These are phyloP conservation scores for Pterostichus madidus DNA, from an alignment of 2,888 invertebrate species.

Conservation along the genomic window DNA sequence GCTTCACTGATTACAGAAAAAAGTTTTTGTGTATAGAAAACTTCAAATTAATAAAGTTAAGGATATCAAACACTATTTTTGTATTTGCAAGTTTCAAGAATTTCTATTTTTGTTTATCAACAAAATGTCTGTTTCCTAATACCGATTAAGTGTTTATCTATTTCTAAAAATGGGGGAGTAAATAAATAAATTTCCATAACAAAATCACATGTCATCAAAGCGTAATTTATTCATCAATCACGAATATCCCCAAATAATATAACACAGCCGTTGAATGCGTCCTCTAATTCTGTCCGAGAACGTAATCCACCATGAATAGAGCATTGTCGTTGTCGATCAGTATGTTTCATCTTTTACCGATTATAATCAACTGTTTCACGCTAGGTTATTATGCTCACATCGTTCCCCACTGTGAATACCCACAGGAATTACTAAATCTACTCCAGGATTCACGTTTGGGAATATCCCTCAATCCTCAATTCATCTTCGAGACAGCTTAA, in stretches of 20 bases:
- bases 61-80: too few species aligned
- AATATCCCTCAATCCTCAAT: slow-evolving; percentile 35
- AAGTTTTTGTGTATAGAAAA: too few species aligned
- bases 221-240: slow-evolving; percentile 48
- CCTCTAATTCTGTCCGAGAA: slow-evolving; percentile 9
- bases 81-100: not conserved
- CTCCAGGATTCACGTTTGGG: slow-evolving; percentile 40
- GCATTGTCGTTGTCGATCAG: slow-evolving; percentile 41
- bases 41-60: too few species aligned
- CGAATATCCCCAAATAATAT: slow-evolving; percentile 39
- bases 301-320: slow-evolving; percentile 28
- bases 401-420: slow-evolving; percentile 14
- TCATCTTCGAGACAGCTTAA: slow-evolving; percentile 16
- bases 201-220: slow-evolving; percentile 23
- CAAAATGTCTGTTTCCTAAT: slow-evolving; percentile 1
- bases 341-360: slow-evolving; percentile 51
- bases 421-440: slow-evolving; percentile 38
- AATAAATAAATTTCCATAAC: slow-evolving; percentile 48
- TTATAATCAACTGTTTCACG: slow-evolving; percentile 57
- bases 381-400: slow-evolving; percentile 36
- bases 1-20: too few species aligned
- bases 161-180: slow-evolving; percentile 18
- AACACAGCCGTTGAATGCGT: not conserved
- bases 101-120: slow-evolving; percentile 3
- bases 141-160: slow-evolving; percentile 27